Base-by-base conservation (phyloP, 2,888 invertebrate genomes). In the Euspilapteryx auroguttella region DNA sequence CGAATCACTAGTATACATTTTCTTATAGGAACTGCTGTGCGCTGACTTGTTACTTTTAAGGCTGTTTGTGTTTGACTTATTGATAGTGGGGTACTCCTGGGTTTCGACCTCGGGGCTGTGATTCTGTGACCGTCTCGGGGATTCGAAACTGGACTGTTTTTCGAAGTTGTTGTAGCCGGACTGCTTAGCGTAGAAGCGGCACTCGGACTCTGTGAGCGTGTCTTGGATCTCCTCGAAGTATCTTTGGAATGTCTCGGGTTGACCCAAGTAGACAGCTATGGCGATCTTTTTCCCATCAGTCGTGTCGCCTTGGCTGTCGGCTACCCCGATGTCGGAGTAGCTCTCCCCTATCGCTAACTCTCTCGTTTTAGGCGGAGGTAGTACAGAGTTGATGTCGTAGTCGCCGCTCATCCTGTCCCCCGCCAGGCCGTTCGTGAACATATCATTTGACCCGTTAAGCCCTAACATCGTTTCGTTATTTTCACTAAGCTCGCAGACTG, bases 261-360 rank as follows among this genome's bases (percentile, higher is more conserved):
- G 87, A 9, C 94, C 94, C 34, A 94, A 75, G 49, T 90, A 91
- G 25, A 94, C 92, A 3, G 90, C 87, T 34, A 95, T 89, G 22
- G 89, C 86, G 37, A 94, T 89, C 48, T 89, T 81, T 64, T 93
- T 93, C 29, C 94, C 91, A 42, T 92, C 91, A 1, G 85, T 85
- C 29, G 86, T 83, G 43, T 85, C 82, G 12, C 80, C 78, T 44
- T 80, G 68, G 40, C 81, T 82, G 40, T 82, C 82, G 0, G 76
- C 78, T 14, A 59, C 42, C 76, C 77, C 77, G 32, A 78, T 73
- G 55, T 77, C 77, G 2, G 76, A 75, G 44, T 76, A 77, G 44
- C 76, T 77, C 41, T 78, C 77, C 24, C 77, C 77, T 30, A 78
- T 77, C 2, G 77, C 77, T n/a, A 76, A 42, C 42, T 78, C 77